A percentile compares a stretch with the other conserved stretches of the same genome.
phyloP scores from a whole-genome alignment of 2,888 invertebrate genomes.

The Corythucha ciliata region DNA sequence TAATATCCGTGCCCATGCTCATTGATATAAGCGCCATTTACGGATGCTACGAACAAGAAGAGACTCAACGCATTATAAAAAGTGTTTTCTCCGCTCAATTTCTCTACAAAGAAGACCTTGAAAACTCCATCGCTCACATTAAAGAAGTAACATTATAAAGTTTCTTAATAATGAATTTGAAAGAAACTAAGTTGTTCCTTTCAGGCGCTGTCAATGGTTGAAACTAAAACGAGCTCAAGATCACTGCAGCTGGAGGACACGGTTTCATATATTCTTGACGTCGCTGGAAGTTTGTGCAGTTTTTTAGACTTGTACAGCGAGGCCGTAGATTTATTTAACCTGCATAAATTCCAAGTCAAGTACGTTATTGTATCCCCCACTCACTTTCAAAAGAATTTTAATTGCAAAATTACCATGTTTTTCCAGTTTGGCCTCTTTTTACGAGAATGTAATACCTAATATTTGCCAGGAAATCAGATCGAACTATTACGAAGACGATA shows the following conservation, averaged over 20 bases:
- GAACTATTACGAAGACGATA: slow-evolving; percentile 42
- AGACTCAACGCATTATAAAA: slow-evolving; percentile 54
- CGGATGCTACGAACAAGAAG: slow-evolving; percentile 53
- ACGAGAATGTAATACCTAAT: slow-evolving; percentile 62
- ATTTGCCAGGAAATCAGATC: slow-evolving; percentile 54
- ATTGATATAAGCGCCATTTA: slow-evolving; percentile 69
- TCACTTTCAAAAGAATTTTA: neutral
- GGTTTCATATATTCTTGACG: slow-evolving; percentile 51
- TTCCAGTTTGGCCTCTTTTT: slow-evolving; percentile 63
- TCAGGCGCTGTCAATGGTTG: slow-evolving; percentile 15
- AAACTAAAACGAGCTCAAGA: slow-evolving; percentile 12
- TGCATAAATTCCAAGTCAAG: slow-evolving; percentile 48
- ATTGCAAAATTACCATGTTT: slow-evolving; percentile 23
- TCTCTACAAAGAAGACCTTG: slow-evolving; percentile 35
- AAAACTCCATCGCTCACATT: slow-evolving; percentile 31
- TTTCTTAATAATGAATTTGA: neutral
- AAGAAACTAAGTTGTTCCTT: slow-evolving; percentile 1
- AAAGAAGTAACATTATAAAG: slow-evolving; percentile 29
- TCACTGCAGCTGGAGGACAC: slow-evolving; percentile 18
- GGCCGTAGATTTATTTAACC: slow-evolving; percentile 47
- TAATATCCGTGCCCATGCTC: slow-evolving; percentile 73
- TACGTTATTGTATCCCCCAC: slow-evolving; percentile 35
- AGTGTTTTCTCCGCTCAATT: slow-evolving; percentile 59
- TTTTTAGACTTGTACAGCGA: slow-evolving; percentile 59
- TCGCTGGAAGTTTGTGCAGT: slow-evolving; percentile 55